These are phyloP conservation scores for Ophraella communa DNA, from an alignment of 2,888 invertebrate genomes.

Conservation along the genomic window DNA sequence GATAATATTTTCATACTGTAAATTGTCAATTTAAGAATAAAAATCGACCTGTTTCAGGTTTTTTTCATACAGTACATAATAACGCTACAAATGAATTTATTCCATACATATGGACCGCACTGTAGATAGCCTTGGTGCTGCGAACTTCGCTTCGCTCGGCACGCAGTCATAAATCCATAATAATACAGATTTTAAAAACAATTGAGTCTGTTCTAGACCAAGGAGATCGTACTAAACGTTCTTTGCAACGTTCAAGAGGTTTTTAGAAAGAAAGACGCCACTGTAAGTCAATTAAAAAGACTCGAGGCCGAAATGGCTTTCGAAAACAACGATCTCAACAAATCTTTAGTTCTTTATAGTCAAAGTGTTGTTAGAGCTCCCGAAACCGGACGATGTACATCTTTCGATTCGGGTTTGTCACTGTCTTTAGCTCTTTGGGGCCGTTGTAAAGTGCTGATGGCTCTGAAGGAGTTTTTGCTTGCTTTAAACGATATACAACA, in stretches of 20 bases:
- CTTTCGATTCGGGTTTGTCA: slow-evolving; percentile 68
- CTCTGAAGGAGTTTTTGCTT: slow-evolving; percentile 64
- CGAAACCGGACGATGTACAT: slow-evolving; percentile 57
- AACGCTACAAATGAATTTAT: too few species aligned
- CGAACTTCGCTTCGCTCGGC: too few species aligned
- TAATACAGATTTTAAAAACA: neutral
- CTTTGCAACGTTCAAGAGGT: slow-evolving; percentile 72
- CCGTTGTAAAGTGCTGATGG: slow-evolving; percentile 70
- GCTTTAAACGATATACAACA: slow-evolving; percentile 74
- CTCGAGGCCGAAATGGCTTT: slow-evolving; percentile 68
- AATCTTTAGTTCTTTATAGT: slow-evolving; percentile 70
- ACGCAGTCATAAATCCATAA: too few species aligned
- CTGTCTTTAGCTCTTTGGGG: slow-evolving; percentile 71
- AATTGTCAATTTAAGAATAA: too few species aligned
- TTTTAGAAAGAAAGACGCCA: slow-evolving; percentile 70
- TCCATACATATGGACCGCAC: too few species aligned
- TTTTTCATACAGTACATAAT: too few species aligned
- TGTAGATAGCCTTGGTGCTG: too few species aligned
- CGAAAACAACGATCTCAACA: slow-evolving; percentile 63
- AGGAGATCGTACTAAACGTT: slow-evolving; percentile 32
- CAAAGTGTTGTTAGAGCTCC: slow-evolving; percentile 79
- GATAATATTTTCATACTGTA: too few species aligned
- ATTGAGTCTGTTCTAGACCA: slow-evolving; percentile 26
- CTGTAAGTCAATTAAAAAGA: slow-evolving; percentile 67
- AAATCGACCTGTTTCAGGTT: too few species aligned